phyloP scores from a whole-genome alignment of 2,113 vertebrate species.

The Pterocles gutturalis region DNA sequence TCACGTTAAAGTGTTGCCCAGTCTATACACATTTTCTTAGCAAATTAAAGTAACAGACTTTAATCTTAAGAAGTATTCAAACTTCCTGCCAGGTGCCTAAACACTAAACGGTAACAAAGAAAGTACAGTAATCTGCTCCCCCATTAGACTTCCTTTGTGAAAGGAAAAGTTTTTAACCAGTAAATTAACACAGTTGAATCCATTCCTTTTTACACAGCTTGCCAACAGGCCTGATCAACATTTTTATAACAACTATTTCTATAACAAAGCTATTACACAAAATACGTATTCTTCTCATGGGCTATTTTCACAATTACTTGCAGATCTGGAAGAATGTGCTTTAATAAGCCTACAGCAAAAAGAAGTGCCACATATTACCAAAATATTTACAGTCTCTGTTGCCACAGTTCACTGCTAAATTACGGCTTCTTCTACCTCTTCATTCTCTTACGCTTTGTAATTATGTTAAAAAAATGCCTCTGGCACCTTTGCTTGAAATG shows the following conservation, averaged over 20 bases:
- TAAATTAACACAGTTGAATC: constrained; percentile 10
- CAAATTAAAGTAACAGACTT: constrained; percentile 29
- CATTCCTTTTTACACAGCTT: not conserved
- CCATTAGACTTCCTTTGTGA: constrained; percentile 58
- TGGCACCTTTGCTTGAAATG: not conserved
- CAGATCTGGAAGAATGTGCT: not conserved
- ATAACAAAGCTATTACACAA: not conserved
- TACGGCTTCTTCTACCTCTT: not conserved
- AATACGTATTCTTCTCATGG: not conserved
- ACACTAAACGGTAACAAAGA: constrained; percentile 73
- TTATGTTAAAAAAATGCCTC: not conserved
- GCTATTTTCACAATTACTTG: not conserved
- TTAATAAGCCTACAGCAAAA: not conserved
- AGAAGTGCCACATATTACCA: not conserved
- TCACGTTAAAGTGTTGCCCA: not conserved
- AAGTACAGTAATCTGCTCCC: constrained; percentile 53
- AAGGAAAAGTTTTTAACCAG: constrained; percentile 68
- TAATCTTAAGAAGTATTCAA: constrained; percentile 73
- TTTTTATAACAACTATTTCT: not conserved
- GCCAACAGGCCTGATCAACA: not conserved
- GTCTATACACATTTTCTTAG: not conserved
- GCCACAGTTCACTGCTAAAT: not conserved
- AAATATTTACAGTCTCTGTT: not conserved
- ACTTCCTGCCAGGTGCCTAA: constrained; percentile 82
- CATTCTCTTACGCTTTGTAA: not conserved